Evolutionary conservation across 2,797 vertebrate genomes (phyloP), one percentile per base, ranked within the genome.

Genomic region (Chelonia mydas): DNA sequence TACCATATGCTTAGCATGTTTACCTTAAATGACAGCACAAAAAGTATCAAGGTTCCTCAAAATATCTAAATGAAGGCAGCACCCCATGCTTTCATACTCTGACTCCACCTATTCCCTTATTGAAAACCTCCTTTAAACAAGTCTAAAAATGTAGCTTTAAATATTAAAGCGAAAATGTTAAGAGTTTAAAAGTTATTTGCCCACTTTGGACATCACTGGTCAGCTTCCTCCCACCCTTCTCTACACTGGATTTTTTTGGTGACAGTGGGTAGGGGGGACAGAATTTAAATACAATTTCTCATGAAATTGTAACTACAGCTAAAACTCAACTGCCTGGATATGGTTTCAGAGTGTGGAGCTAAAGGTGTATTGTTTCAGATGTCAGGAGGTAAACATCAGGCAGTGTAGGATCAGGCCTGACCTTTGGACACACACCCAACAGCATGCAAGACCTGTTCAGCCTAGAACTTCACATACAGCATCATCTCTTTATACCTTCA

Each of bases 1-100:
- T 53, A 50, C 61, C 50, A 23, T 1, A 65, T 45, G 86, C 49
- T 51, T 37, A 49, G 33, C 53, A 86, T 33, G 23, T n/a, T 92
- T 83, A 90, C 88, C 76, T 85, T 90, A 82, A 49, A 83, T 47
- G 41, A 77, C 47, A 87, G 88, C 83, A 33, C 82, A 89, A 45
- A 59, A 83, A 1, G 8, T 0, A 5, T 2, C 81, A 45, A 2
- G 2, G 7, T 21, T 83, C 74, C 90, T 28, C 79, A 47, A 13
- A 1, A 5, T 25, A 72, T 83, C 84, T 31, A 21, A 45, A 77
- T 45, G 12, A 77, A 47, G 13, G 25, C 5, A 45, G 45, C 27
- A 15, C 3, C 1, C 37, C 37, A 68, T 68, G 51, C 51, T 65
- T 84, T 88, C 59, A 55, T 3, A 53, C 3, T 7, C 57, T 89